These are phyloP conservation scores for Amblyopsis rosae DNA, from an alignment of 2,113 vertebrate genomes.

Conservation along the genomic window DNA sequence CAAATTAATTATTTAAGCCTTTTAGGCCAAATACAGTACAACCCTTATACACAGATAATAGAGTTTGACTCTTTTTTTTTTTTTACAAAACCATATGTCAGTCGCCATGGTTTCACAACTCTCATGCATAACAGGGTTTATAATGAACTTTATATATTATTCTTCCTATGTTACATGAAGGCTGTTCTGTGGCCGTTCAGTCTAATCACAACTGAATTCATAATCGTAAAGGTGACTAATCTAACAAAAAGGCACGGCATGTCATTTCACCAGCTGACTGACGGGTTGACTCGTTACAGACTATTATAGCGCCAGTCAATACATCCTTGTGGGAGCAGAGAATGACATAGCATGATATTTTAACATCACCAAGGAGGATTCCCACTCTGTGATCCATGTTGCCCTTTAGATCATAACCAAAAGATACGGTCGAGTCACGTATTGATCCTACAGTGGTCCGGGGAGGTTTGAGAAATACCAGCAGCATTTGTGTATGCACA, in stretches of 20 bases:
- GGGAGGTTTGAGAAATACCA: slow-evolving; percentile 10
- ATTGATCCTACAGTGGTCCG: slow-evolving; percentile 30
- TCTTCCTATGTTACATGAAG: not conserved
- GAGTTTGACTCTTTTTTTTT: too few relatives aligned
- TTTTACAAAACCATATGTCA: too few relatives aligned
- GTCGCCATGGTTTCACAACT: not conserved
- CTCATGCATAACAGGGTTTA: not conserved
- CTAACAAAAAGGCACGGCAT: slow-evolving; percentile 20
- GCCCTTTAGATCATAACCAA: slow-evolving; percentile 22
- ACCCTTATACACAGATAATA: too few relatives aligned
- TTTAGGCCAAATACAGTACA: too few relatives aligned
- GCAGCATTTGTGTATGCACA: slow-evolving; percentile 9
- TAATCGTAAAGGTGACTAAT: slow-evolving; percentile 4
- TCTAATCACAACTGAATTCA: not conserved
- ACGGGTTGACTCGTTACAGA: slow-evolving; percentile 6
- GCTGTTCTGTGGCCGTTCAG: not conserved
- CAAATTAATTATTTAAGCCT: too few relatives aligned
- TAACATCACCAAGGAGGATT: slow-evolving; percentile 39
- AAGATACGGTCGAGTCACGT: not conserved
- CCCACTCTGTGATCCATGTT: slow-evolving; percentile 34
- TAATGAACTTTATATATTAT: not conserved
- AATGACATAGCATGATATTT: slow-evolving; percentile 24
- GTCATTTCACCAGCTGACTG: not conserved
- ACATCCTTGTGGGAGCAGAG: slow-evolving; percentile 31
- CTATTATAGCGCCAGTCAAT: slow-evolving; percentile 24